These are phyloP conservation scores for Parazoanthus swiftii DNA, from an alignment of 92 coral and sea anemone species.

Conservation along the genomic window DNA sequence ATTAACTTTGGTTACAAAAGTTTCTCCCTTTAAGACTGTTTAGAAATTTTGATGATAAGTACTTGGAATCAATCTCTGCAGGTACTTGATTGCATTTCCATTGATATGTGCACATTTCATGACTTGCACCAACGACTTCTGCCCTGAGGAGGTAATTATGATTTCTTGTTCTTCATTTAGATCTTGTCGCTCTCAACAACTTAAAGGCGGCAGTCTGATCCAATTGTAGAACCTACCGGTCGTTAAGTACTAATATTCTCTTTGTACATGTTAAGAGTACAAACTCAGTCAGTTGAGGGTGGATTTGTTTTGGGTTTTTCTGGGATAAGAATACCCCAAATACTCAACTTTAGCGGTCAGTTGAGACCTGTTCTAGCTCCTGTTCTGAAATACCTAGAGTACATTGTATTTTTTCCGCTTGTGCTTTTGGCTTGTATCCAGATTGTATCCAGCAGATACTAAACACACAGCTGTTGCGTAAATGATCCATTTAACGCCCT, in stretches of 20 bases:
- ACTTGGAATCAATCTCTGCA: slow-evolving; percentile 19
- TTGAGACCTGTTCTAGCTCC: no score
- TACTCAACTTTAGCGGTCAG: no score
- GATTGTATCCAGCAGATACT: no score
- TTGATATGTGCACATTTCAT: slow-evolving; percentile 91
- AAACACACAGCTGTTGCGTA: no score
- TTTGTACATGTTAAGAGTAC: neutral
- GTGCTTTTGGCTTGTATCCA: no score
- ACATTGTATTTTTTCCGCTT: no score
- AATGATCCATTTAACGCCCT: no score
- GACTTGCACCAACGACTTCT: slow-evolving; percentile 88
- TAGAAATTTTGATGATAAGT: neutral
- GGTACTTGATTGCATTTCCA: slow-evolving; percentile 85
- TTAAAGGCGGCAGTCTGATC: neutral
- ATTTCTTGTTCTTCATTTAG: no score
- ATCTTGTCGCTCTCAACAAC: neutral
- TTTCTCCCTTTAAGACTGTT: neutral
- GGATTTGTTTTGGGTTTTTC: no score
- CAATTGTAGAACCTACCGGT: no score
- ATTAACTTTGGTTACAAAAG: no score
- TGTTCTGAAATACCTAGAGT: no score
- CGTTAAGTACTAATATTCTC: neutral
- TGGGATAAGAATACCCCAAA: neutral
- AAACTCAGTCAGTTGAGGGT: neutral
- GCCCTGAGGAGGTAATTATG: slow-evolving; percentile 92